Evolutionary conservation across 1,140 invertebrate species (phyloP).

Genomic region (Drosophila jambulina): DNA sequence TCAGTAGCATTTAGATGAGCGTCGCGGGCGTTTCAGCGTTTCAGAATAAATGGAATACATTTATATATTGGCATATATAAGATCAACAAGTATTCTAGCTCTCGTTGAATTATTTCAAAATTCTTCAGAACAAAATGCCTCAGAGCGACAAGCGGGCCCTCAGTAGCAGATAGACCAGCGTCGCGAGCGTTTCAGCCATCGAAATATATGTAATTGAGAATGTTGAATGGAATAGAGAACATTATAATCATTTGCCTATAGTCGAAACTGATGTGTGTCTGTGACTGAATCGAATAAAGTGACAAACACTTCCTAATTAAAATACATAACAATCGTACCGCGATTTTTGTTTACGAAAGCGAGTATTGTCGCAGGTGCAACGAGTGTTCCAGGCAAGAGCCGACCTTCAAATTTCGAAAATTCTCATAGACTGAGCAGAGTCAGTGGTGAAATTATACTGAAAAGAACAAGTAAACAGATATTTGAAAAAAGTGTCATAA

Average conservation of each 20-base stretch:
- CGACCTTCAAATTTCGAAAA: slow-evolving; percentile 61
- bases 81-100: slow-evolving; percentile 12
- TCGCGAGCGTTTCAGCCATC: slow-evolving; percentile 65
- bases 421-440: slow-evolving; percentile 16
- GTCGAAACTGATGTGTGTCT: slow-evolving; percentile 29
- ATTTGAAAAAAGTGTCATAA: neutral
- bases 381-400: slow-evolving; percentile 3
- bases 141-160: slow-evolving; percentile 46
- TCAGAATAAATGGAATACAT: slow-evolving; percentile 29
- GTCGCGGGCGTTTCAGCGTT: slow-evolving; percentile 71
- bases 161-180: slow-evolving; percentile 75
- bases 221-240: slow-evolving; percentile 33
- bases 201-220: slow-evolving; percentile 25
- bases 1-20: slow-evolving; percentile 72
- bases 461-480: slow-evolving; percentile 13
- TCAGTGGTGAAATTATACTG: slow-evolving; percentile 37
- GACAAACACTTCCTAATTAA: slow-evolving; percentile 63
- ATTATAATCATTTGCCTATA: slow-evolving; percentile 46
- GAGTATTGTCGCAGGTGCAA: slow-evolving; percentile 35
- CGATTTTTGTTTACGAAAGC: slow-evolving; percentile 32
- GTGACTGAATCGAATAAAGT: slow-evolving; percentile 14
- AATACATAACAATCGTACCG: slow-evolving; percentile 15
- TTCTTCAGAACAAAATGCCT: slow-evolving; percentile 65
- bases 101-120: slow-evolving; percentile 65
- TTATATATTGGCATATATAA: slow-evolving; percentile 42